These are phyloP conservation scores for Pogonognathellus flavescens DNA, from an alignment of 1,140 invertebrate species.

Conservation along the genomic window DNA sequence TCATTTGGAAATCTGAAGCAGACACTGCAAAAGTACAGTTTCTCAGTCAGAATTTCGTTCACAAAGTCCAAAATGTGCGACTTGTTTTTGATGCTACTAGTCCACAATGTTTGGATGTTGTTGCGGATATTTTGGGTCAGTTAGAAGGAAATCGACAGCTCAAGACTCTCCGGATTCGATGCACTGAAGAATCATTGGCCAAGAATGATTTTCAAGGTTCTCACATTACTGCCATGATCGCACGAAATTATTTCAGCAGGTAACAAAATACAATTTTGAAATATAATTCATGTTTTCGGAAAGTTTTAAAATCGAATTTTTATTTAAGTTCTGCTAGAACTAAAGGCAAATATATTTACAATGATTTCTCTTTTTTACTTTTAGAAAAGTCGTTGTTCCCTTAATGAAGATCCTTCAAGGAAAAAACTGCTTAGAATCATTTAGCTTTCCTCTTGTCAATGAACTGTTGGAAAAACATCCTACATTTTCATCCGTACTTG, in stretches of 20 bases:
- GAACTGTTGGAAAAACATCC: slow-evolving; percentile 18
- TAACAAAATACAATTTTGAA: not conserved
- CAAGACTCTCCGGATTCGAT: slow-evolving; percentile 42
- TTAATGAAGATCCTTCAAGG: slow-evolving; percentile 37
- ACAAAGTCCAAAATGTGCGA: slow-evolving; percentile 44
- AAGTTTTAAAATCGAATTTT: too few relatives aligned
- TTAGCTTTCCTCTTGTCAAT: slow-evolving; percentile 56
- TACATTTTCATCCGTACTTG: slow-evolving; percentile 14
- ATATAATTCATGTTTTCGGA: too few relatives aligned
- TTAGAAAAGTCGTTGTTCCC: slow-evolving; percentile 49
- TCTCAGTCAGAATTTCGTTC: slow-evolving; percentile 33
- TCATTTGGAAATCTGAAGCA: slow-evolving; percentile 38
- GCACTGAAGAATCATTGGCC: slow-evolving; percentile 51
- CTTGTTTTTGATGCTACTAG: slow-evolving; percentile 42
- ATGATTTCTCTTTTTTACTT: not conserved
- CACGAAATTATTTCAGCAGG: slow-evolving; percentile 55
- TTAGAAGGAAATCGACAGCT: slow-evolving; percentile 55
- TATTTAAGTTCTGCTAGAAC: not conserved
- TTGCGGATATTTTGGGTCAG: slow-evolving; percentile 43
- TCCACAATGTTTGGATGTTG: slow-evolving; percentile 48
- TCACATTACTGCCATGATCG: slow-evolving; percentile 33
- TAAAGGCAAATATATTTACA: not conserved
- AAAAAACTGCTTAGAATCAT: slow-evolving; percentile 47
- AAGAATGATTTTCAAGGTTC: slow-evolving; percentile 34
- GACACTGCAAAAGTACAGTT: slow-evolving; percentile 23